Percentiles rank a stretch among this genome's conserved stretches.
Conservation (phyloP, 1,140 invertebrate genomes). For the Drosophila sproati region DNA sequence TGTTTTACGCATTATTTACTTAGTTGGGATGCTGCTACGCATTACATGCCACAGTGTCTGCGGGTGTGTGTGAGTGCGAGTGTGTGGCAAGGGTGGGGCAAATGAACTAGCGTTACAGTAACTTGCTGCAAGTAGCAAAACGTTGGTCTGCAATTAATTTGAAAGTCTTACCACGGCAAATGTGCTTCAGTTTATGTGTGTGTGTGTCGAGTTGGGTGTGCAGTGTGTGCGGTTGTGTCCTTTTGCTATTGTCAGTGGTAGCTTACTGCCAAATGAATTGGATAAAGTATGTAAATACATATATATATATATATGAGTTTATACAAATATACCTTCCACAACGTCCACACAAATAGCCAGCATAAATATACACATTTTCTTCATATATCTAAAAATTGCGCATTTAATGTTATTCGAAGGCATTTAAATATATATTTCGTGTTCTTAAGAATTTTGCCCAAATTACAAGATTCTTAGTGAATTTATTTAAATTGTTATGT, state of each 20-base stretch:
- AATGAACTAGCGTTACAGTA: slow-evolving; percentile 74
- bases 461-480: neutral
- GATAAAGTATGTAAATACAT: slow-evolving; percentile 6
- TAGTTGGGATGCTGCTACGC: slow-evolving; percentile 64
- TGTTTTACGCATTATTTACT: slow-evolving; percentile 83
- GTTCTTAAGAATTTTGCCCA: neutral
- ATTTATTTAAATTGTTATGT: neutral
- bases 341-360: too few species aligned
- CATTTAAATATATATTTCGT: neutral
- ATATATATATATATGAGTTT: neutral
- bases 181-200: slow-evolving; percentile 22
- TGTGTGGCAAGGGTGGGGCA: slow-evolving; percentile 50
- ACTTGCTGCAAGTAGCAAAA: slow-evolving; percentile 77
- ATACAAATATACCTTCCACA: too few species aligned
- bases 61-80: slow-evolving; percentile 14
- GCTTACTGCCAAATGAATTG: slow-evolving; percentile 10
- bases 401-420: slow-evolving; percentile 1
- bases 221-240: neutral
- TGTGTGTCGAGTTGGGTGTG: neutral
- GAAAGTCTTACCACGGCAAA: slow-evolving; percentile 47
- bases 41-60: slow-evolving; percentile 15
- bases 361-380: too few species aligned
- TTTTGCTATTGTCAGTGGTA: neutral
- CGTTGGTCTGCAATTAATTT: slow-evolving; percentile 76
- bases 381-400: too few species aligned